Evolutionary conservation across 2,797 vertebrate species (phyloP), one percentile per base, ranked within the genome.

Genomic region (Anguilla megastoma): DNA sequence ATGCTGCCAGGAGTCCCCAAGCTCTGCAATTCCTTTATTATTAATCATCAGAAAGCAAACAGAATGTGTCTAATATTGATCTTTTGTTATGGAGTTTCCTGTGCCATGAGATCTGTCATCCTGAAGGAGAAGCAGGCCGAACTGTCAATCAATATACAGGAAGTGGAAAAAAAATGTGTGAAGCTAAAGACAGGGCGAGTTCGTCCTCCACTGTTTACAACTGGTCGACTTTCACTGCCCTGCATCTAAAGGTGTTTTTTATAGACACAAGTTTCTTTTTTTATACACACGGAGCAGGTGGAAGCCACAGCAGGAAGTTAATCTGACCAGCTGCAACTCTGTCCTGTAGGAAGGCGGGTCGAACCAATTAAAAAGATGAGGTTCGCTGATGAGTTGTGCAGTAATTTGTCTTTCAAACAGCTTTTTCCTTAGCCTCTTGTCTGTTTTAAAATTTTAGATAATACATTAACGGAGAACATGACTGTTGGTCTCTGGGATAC

Each of bases 131-230:
- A 30, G 41, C 14, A 56, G 79, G 56, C 24, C 83, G 54, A 58
- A 82, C 41, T 82, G 86, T 84, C 36, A 48, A 50, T 48, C 24
- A 79, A 66, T 82, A 21, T 60, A 83, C 41, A 66, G 80, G 80
- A 50, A 69, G 36, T n/a, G 10, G 2, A 60, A 87, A 66, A 45
- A n/a, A 60, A 21, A 52, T 56, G 2, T 85, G 21, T 58, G 18
- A 21, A 10, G 33, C 86, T 12, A 45, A 48, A 27, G 58, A 83
- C 54, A 63, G 45, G 79, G 63, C 56, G 48, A 58, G 50, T 87
- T 24, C 24, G 27, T 41, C 79, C 30, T 8, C 18, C 36, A 69
- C 79, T 82, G 30, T 45, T 45, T 45, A 3, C 1, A 16, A 14
- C 16, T 36, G 30, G 27, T 21, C 24, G 10, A 45, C 24, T 69